Percentiles rank a stretch among this genome's conserved stretches.
Conservation (phyloP, 2,888 invertebrate genomes). For the Cylloceria caligata region DNA sequence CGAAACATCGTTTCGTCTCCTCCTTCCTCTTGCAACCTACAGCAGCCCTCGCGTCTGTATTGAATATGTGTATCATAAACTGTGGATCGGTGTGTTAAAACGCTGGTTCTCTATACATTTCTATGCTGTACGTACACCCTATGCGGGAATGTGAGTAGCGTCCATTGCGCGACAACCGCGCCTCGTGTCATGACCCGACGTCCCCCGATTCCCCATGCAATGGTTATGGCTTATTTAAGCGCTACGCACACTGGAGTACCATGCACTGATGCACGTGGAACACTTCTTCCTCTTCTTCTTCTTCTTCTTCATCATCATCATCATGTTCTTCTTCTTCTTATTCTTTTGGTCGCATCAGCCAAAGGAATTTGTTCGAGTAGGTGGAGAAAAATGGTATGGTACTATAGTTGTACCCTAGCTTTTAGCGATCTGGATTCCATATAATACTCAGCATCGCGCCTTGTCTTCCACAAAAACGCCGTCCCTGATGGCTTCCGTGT, state of each 20-base stretch:
- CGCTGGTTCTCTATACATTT: conserved; percentile 67
- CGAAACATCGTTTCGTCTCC: conserved; percentile 69
- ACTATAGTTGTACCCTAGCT: conserved; percentile 39
- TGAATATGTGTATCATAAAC: conserved; percentile 32
- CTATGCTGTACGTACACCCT: conserved; percentile 3
- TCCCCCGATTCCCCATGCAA: conserved; percentile 65
- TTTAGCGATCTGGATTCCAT: conserved; percentile 49
- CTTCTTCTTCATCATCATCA: conserved; percentile 34
- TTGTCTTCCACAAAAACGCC: conserved; percentile 66
- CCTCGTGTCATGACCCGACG: conserved; percentile 74
- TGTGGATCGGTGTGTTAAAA: conserved; percentile 37
- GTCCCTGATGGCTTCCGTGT: conserved; percentile 73
- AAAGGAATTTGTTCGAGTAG: conserved; percentile 65
- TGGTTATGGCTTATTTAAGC: conserved; percentile 68
- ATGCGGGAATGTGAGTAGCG: conserved; percentile 52
- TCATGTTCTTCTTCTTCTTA: conserved; percentile 49
- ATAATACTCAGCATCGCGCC: conserved; percentile 56
- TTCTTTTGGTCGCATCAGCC: conserved; percentile 48
- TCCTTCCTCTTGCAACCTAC: conserved; percentile 48
- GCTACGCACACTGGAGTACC: conserved; percentile 64
- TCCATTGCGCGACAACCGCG: conserved; percentile 65
- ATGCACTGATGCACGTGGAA: too few species aligned
- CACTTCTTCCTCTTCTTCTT: conserved; percentile 56
- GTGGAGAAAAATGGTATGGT: conserved; percentile 66
- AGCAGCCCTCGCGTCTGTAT: conserved; percentile 21